These are phyloP conservation scores for Ahaetulla prasina DNA, from an alignment of 2,113 vertebrate species.

Conservation along the genomic window DNA sequence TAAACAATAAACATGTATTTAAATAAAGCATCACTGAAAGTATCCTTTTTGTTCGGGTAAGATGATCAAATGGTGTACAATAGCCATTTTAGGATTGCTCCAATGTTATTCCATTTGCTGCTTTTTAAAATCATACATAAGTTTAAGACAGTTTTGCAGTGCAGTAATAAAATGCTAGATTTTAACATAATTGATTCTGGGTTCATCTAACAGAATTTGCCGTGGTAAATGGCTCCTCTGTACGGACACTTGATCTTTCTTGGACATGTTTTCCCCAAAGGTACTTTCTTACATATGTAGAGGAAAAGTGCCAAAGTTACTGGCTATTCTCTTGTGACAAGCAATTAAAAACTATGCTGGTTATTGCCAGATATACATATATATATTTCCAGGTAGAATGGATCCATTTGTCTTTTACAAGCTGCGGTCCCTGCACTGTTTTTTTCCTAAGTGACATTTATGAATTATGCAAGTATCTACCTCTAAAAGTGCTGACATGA, in stretches of 20 bases:
- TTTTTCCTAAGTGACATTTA: not conserved
- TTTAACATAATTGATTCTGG: not conserved
- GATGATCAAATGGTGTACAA: not conserved
- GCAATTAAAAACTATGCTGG: constrained; percentile 3
- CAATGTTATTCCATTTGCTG: not conserved
- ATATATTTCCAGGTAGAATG: not conserved
- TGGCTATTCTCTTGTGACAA: constrained; percentile 15
- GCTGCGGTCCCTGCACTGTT: not conserved
- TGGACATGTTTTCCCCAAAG: not conserved
- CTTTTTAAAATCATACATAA: not conserved
- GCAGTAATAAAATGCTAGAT: not conserved
- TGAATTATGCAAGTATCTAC: constrained; percentile 6
- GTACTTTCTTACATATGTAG: not conserved
- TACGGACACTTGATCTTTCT: not conserved
- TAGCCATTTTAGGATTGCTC: not conserved
- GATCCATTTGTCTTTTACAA: constrained; percentile 3
- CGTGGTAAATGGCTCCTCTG: not conserved
- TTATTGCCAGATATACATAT: not conserved
- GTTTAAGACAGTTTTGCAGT: not conserved
- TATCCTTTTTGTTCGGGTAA: not conserved
- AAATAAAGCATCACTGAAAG: not conserved
- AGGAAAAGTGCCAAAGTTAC: constrained; percentile 10
- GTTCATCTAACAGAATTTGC: not conserved
- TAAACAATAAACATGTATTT: not conserved
- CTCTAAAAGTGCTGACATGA: not conserved